Evolutionary conservation across 2,113 vertebrate genomes (phyloP).

Genomic region (Trogon melanurus): DNA sequence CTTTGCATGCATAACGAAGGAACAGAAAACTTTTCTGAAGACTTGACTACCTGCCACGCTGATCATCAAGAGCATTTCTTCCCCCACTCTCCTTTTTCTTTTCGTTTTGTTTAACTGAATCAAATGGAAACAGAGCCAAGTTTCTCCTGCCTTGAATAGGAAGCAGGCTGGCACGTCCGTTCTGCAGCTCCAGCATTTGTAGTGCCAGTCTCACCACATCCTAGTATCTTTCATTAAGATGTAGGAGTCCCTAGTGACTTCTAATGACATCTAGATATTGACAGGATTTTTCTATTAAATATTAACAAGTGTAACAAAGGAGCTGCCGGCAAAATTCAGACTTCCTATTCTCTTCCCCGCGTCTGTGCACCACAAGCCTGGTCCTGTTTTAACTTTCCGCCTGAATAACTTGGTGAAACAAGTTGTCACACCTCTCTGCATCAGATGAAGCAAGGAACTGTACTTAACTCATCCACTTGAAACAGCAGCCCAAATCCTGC

Average conservation of each 20-base stretch:
- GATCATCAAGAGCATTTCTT: background rate
- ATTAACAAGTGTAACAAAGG: background rate
- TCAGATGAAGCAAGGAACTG: background rate
- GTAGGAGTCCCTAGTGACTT: background rate
- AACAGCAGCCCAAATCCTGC: background rate
- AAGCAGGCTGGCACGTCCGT: background rate
- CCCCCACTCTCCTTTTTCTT: background rate
- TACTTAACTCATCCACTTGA: background rate
- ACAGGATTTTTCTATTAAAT: background rate
- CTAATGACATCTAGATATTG: background rate
- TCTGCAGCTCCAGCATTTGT: background rate
- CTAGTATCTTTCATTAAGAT: background rate
- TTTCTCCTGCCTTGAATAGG: background rate
- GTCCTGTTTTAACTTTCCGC: background rate
- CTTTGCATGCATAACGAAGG: background rate
- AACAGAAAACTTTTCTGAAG: background rate
- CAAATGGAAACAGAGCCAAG: background rate
- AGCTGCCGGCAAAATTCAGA: background rate
- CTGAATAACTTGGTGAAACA: background rate
- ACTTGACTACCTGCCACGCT: background rate
- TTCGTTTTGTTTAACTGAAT: background rate
- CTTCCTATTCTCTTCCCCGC: background rate
- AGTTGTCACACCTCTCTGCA: background rate
- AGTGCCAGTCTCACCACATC: background rate
- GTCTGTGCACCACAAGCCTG: background rate